Base-by-base conservation (phyloP, 2,888 invertebrate genomes). In the Gisinianus flammeolus region DNA sequence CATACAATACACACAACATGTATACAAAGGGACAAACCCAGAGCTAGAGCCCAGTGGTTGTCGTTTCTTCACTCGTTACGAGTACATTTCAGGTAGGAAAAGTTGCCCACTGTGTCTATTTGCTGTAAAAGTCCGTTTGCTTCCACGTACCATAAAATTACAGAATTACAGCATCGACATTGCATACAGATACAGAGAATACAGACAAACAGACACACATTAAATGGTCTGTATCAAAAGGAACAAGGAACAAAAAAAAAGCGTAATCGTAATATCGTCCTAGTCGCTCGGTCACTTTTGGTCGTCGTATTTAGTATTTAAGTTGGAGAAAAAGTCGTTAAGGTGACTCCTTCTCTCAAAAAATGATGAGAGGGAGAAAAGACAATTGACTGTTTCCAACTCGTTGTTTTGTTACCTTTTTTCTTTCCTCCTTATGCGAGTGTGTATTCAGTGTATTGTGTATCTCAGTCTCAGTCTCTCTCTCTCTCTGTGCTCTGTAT, bases 331-430 rank as follows among this genome's bases (percentile, higher is more conserved):
- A 26, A 26, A 28, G 28, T 62, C 28, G 62, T 62, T 62, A 62
- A 26, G 28, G 62, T 62, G 62, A 62, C 62, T 62, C 26, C 28
- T 12, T 6, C 5, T 4, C 28, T 62, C 28, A 44, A 44, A 19
- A 44, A 44, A 44, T 44, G 3, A 44, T 44, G 44, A 44, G 12
- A 58, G 19, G 6, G 58, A 69, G 69, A 69, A 70, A 70, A 70
- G 70, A 54, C 70, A 54, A 54, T 70, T 70, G 70, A 54, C 70
- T 70, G 24, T 70, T 35, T 70, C 24, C 28, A 70, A 54, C 70
- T 70, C 26, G 24, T 68, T 70, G 22, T 26, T 70, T 52, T 70
- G 54, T 52, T 67, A 67, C 31, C 70, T 70, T 54, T 28, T 12
- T 28, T 62, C 24, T 33, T 67, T 24, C 44, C 44, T 16, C 8